Percentiles rank a stretch among this genome's conserved stretches.
phyloP scores from a whole-genome alignment of 2,888 invertebrate species.

The Clunio marinus region DNA sequence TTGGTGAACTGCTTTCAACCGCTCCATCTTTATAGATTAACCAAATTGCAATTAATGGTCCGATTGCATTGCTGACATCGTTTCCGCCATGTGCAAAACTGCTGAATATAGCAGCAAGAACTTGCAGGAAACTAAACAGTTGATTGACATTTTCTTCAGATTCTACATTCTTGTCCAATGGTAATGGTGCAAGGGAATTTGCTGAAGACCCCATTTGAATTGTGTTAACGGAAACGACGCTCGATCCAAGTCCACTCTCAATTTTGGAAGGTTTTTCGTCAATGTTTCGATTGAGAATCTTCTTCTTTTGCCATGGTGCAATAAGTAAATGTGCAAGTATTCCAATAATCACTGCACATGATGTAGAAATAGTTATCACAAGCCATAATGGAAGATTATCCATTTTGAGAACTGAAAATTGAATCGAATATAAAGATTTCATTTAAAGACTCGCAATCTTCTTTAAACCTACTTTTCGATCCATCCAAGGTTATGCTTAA shows the following conservation, averaged over 20 bases:
- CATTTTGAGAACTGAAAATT: slow-evolving; percentile 13
- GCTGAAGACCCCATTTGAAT: slow-evolving; percentile 1
- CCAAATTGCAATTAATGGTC: slow-evolving; percentile 92
- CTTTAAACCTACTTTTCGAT: slow-evolving; percentile 65
- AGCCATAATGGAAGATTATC: slow-evolving; percentile 21
- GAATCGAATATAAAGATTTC: neutral
- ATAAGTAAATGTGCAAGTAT: slow-evolving; percentile 69
- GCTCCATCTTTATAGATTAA: slow-evolving; percentile 81
- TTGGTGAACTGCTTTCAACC: slow-evolving; percentile 76
- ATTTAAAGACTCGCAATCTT: neutral
- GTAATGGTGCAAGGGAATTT: neutral
- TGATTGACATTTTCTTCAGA: neutral
- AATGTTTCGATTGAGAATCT: slow-evolving; percentile 51
- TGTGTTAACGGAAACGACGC: neutral
- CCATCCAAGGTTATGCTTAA: slow-evolving; percentile 86
- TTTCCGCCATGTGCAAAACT: slow-evolving; percentile 99
- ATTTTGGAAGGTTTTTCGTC: slow-evolving; percentile 40
- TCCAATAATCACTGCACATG: slow-evolving; percentile 45
- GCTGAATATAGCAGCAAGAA: slow-evolving; percentile 94
- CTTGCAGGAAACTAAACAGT: slow-evolving; percentile 86
- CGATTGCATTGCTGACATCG: slow-evolving; percentile 96
- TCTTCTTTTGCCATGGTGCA: slow-evolving; percentile 74
- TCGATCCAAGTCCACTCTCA: neutral
- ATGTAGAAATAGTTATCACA: neutral
- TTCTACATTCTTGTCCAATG: neutral